phyloP scores from a whole-genome alignment of 2,888 invertebrate genomes.

The Ophonus ardosiacus region DNA sequence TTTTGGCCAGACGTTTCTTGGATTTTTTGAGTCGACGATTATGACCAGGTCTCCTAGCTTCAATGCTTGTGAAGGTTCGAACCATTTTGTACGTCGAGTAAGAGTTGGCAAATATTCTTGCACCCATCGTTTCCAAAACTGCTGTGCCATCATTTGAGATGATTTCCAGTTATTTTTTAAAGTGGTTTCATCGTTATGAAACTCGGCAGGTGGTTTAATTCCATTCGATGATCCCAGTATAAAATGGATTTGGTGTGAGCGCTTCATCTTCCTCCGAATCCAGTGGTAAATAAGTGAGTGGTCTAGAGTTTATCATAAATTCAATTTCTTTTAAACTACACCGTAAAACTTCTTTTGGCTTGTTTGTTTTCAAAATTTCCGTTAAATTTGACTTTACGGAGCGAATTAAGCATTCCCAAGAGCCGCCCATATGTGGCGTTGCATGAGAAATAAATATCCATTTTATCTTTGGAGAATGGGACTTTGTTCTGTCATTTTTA shows the following conservation, averaged over 20 bases:
- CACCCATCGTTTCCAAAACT: conserved; percentile 67
- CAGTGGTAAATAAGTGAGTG: conserved; percentile 58
- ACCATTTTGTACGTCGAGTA: conserved; percentile 64
- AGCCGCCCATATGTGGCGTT: conserved; percentile 66
- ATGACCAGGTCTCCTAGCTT: conserved; percentile 65
- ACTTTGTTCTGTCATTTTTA: neutral
- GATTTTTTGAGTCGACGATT: neutral
- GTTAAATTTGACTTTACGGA: conserved; percentile 65
- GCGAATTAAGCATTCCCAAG: conserved; percentile 68
- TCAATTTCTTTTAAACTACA: conserved; percentile 53
- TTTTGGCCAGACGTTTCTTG: neutral
- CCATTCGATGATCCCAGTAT: conserved; percentile 5
- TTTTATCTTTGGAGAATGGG: conserved; percentile 42
- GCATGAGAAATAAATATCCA: conserved; percentile 68
- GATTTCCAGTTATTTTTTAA: conserved; percentile 35
- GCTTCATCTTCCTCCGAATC: conserved; percentile 53
- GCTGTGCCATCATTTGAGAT: conserved; percentile 39
- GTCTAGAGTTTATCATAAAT: conserved; percentile 63
- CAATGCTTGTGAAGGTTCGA: conserved; percentile 49
- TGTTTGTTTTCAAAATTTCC: conserved; percentile 60
- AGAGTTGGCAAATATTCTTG: conserved; percentile 67
- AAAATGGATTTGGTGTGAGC: conserved; percentile 53
- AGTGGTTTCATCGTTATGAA: conserved; percentile 32
- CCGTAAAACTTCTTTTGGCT: conserved; percentile 64
- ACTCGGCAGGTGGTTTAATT: conserved; percentile 49